These are phyloP conservation scores for Molossus alvarezi DNA, from an alignment of 2,797 vertebrate species.

Conservation along the genomic window DNA sequence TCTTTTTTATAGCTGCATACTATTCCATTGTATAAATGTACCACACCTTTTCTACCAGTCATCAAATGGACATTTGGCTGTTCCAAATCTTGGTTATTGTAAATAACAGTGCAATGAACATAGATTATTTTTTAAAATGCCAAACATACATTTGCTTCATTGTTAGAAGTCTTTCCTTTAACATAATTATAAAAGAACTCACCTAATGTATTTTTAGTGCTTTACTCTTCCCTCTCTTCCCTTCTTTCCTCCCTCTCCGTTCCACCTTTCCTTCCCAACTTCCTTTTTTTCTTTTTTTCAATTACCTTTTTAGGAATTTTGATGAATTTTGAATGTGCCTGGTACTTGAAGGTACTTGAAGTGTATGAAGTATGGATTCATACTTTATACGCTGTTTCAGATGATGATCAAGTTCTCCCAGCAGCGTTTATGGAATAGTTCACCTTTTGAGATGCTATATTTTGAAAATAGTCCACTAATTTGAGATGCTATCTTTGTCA, in stretches of 20 bases:
- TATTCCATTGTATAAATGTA: background rate
- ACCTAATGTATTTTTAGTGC: background rate
- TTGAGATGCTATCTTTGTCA: background rate
- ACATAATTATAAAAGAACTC: background rate
- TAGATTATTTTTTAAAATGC: constrained; percentile 1
- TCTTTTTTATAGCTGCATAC: background rate
- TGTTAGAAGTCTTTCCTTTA: background rate
- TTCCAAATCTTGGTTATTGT: background rate
- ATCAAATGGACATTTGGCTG: background rate
- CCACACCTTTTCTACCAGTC: background rate
- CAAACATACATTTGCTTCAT: background rate
- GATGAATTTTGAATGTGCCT: background rate
- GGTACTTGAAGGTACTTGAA: background rate
- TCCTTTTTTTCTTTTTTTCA: background rate
- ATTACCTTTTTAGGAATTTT: background rate
- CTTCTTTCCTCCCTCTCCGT: too few relatives aligned
- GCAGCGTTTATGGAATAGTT: background rate
- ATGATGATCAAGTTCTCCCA: background rate
- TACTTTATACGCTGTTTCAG: constrained; percentile 1
- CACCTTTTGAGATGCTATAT: too few relatives aligned
- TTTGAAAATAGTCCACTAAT: too few relatives aligned
- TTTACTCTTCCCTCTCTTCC: background rate
- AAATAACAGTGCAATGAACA: background rate
- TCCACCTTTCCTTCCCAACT: background rate
- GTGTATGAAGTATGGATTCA: background rate